Percentiles rank a stretch among this genome's conserved stretches.
phyloP scores from a whole-genome alignment of 2,888 invertebrate species.

The Andrena haemorrhoa region DNA sequence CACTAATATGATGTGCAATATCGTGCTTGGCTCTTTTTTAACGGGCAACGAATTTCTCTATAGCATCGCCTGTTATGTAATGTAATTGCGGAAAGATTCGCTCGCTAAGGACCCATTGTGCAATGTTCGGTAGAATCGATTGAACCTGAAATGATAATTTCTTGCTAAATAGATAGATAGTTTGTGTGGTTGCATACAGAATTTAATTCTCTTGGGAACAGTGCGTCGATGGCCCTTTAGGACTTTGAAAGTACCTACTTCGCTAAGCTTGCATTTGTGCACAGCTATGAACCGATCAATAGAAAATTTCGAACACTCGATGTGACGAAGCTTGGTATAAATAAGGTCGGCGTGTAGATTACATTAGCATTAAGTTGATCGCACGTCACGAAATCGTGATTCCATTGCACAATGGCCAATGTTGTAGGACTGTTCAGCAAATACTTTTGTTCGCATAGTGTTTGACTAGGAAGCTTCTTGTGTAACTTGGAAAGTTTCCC shows the following conservation, averaged over 20 bases:
- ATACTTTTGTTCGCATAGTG: not conserved
- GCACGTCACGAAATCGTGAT: not conserved
- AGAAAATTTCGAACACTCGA: not conserved
- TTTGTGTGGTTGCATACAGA: not conserved
- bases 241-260: not conserved
- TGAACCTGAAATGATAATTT: not conserved
- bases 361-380: not conserved
- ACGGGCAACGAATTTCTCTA: constrained; percentile 4
- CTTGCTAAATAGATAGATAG: not conserved
- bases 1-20: not conserved
- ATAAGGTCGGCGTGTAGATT: not conserved
- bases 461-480: not conserved
- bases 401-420: not conserved
- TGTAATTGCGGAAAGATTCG: constrained; percentile 39
- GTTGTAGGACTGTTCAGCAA: not conserved
- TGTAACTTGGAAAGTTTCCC: not conserved
- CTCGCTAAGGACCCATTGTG: constrained; percentile 5
- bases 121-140: not conserved
- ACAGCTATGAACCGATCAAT: not conserved
- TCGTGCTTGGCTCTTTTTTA: not conserved
- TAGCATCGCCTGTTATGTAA: constrained; percentile 42
- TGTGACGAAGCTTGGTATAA: not conserved
- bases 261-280: not conserved
- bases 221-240: not conserved
- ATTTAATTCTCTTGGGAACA: not conserved